Percentiles rank a stretch among this genome's conserved stretches.
These are phyloP conservation scores for Cryptus viduatorius DNA, from an alignment of 2,888 invertebrate species.

Conservation along the genomic window DNA sequence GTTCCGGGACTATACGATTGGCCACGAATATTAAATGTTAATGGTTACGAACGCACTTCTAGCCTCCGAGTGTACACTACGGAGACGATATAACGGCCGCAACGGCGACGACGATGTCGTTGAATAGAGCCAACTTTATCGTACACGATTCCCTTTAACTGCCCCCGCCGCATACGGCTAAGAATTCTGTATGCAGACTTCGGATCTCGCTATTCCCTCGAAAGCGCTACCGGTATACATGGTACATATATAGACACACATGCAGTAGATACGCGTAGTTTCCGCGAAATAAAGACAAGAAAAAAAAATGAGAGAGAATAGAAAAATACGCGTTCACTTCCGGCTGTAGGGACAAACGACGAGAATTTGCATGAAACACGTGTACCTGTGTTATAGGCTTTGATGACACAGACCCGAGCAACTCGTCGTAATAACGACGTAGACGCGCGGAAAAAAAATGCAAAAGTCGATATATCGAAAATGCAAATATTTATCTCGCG, in stretches of 20 bases:
- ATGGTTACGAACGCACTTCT: constrained; percentile 50
- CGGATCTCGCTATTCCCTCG: neutral
- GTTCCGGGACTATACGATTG: constrained; percentile 42
- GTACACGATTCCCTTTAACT: constrained; percentile 40
- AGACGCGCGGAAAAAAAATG: constrained; percentile 9
- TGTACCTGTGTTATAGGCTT: constrained; percentile 30
- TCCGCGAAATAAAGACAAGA: constrained; percentile 12
- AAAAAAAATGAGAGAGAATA: constrained; percentile 21
- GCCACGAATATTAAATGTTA: constrained; percentile 65
- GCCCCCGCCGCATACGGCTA: neutral
- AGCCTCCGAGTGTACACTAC: neutral
- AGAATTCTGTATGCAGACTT: constrained; percentile 14
- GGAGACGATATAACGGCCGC: constrained; percentile 20
- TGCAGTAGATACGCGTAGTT: neutral
- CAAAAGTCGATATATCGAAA: constrained; percentile 55
- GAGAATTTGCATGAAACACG: constrained; percentile 51
- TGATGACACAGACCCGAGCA: neutral
- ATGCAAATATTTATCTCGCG: constrained; percentile 29
- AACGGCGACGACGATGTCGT: constrained; percentile 16
- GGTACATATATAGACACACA: neutral
- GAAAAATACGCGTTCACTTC: constrained; percentile 34
- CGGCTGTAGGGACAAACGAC: neutral
- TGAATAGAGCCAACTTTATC: constrained; percentile 38
- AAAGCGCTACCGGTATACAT: neutral
- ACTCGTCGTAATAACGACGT: constrained; percentile 26